Evolutionary conservation across 2,888 invertebrate species (phyloP).

Genomic region (Tenodera sinensis): DNA sequence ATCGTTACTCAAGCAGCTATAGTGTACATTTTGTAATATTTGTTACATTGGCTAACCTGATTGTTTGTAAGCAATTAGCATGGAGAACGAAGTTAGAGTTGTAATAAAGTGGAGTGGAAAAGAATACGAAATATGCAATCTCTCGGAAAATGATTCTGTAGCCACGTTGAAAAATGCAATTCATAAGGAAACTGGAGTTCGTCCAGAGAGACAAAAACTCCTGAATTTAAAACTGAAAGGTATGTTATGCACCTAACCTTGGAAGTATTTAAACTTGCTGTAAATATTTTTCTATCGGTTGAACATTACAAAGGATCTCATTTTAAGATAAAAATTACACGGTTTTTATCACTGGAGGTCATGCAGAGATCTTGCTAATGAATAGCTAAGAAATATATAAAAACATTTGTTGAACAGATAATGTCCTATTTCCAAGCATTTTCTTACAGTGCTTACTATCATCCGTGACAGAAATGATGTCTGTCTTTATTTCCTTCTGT

Average conservation of each 20-base stretch:
- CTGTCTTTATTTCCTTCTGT: no score
- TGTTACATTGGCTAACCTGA: background rate
- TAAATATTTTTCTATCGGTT: no score
- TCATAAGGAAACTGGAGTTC: conserved; percentile 82
- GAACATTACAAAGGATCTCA: no score
- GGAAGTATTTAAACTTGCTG: background rate
- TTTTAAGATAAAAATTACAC: no score
- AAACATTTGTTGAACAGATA: no score
- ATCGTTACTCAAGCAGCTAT: no score
- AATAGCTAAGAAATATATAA: no score
- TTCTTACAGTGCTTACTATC: no score
- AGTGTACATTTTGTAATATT: background rate
- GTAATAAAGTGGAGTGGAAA: conserved; percentile 92
- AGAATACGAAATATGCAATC: conserved; percentile 73
- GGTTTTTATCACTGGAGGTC: no score
- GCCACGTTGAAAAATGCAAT: conserved; percentile 76
- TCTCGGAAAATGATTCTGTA: conserved; percentile 76
- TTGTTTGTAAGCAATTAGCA: background rate
- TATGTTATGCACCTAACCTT: conserved; percentile 42
- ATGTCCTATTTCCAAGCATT: no score
- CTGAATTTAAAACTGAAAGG: conserved; percentile 91
- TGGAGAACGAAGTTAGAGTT: conserved; percentile 47
- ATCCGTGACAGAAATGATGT: no score
- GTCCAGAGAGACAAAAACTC: conserved; percentile 89
- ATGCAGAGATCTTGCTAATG: no score